Evolutionary conservation across 2,797 vertebrate genomes (phyloP).

Genomic region (Erithacus rubecula): DNA sequence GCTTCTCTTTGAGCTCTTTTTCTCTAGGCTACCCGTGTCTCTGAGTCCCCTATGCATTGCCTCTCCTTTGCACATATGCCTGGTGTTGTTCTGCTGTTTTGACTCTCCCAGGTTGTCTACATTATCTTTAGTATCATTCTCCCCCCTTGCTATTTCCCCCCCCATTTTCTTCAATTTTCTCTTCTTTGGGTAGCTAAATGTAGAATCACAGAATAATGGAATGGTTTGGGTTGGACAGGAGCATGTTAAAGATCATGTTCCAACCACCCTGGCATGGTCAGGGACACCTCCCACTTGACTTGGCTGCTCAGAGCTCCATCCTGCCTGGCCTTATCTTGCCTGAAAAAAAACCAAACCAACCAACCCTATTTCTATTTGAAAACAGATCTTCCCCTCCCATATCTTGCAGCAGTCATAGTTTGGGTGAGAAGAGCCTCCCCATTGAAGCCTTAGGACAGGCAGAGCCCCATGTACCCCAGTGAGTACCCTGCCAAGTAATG

Average conservation of each 20-base stretch:
- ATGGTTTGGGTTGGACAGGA: neutral
- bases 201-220: neutral
- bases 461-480: neutral
- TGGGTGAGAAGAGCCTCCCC: neutral
- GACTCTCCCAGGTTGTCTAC: neutral
- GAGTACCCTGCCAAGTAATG: neutral
- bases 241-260: neutral
- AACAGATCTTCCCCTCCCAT: neutral
- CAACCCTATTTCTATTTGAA: neutral
- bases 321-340: neutral
- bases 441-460: rapidly evolving
- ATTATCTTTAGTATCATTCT: neutral
- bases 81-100: neutral
- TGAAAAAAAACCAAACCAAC: neutral
- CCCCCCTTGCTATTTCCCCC: rapidly evolving
- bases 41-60: neutral
- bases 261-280: rapidly evolving
- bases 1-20: neutral
- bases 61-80: neutral
- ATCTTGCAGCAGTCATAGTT: neutral
- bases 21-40: neutral
- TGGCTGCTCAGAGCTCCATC: neutral
- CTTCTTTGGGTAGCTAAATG: neutral
- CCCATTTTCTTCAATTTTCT: neutral
- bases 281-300: neutral